Conservation (phyloP, 1,140 invertebrate species). For the Drosophila biarmipes region DNA sequence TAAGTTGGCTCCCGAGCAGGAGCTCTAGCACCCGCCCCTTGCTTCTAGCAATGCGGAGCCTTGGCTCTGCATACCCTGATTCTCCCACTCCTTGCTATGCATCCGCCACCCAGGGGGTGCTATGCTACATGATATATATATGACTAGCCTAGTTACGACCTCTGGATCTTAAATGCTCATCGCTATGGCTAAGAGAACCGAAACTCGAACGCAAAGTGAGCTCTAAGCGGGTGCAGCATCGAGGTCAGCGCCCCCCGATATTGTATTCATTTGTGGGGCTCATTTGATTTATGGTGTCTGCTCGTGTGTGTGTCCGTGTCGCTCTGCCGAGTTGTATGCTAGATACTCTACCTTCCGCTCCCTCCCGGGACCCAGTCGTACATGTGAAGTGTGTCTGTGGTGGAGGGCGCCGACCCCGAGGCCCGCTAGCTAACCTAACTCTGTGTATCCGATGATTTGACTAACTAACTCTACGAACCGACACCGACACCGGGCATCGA, state of each 20-base stretch:
- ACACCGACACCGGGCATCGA: conserved; percentile 24
- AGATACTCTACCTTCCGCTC: too few relatives aligned
- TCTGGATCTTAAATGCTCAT: conserved; percentile 61
- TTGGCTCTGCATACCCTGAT: conserved; percentile 71
- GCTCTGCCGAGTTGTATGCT: conserved; percentile 4
- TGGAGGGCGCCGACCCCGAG: conserved; percentile 36
- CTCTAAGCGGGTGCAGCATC: conserved; percentile 47
- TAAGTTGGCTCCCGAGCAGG: conserved; percentile 8
- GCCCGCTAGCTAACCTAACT: conserved; percentile 35
- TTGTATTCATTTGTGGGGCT: conserved; percentile 61
- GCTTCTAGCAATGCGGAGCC: conserved; percentile 51
- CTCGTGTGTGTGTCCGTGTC: conserved; percentile 25
- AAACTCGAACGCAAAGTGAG: conserved; percentile 33
- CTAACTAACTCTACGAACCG: conserved; percentile 22
- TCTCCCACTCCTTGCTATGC: conserved; percentile 14
- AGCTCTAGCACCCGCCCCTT: conserved; percentile 22
- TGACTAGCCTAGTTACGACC: conserved; percentile 37
- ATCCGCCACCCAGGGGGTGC: too few relatives aligned
- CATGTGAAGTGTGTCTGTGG: conserved; percentile 4
- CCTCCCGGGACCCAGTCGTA: conserved; percentile 1
- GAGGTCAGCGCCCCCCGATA: conserved; percentile 39
- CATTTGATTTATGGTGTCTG: conserved; percentile 52
- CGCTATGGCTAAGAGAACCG: conserved; percentile 11
- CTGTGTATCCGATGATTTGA: conserved; percentile 2
- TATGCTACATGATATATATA: too few relatives aligned